These are phyloP conservation scores for Rhizomys pruinosus DNA, from an alignment of 2,113 vertebrate species.

Conservation along the genomic window DNA sequence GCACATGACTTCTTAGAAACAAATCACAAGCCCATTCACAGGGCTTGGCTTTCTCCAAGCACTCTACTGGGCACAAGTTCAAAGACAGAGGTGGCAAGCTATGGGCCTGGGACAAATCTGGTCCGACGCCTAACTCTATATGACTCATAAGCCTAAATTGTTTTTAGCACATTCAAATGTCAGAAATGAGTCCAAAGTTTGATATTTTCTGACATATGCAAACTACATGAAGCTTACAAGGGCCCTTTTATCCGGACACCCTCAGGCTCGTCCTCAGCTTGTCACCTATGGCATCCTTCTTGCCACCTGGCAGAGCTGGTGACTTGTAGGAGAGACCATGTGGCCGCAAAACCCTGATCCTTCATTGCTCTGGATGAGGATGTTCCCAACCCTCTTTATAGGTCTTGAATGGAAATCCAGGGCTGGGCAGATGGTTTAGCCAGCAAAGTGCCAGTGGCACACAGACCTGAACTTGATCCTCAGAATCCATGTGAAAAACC, in stretches of 20 bases:
- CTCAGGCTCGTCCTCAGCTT: rapidly evolving
- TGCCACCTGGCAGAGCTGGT: neutral
- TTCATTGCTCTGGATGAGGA: rapidly evolving
- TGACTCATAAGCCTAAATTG: neutral
- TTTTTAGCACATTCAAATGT: neutral
- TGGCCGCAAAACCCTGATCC: neutral
- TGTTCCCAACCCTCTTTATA: neutral
- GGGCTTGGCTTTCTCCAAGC: rapidly evolving
- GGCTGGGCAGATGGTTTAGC: neutral
- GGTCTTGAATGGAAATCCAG: rapidly evolving
- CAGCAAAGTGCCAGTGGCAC: neutral
- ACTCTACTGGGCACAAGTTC: neutral
- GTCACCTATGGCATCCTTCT: neutral
- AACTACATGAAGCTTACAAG: neutral
- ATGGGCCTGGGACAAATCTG: neutral
- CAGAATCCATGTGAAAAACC: neutral
- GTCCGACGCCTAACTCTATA: neutral
- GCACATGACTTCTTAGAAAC: neutral
- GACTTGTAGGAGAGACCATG: neutral
- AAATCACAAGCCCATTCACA: rapidly evolving
- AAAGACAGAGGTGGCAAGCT: no score
- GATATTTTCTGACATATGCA: neutral
- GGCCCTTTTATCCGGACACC: no score
- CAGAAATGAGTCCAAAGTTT: neutral
- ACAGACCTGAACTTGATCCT: neutral